Evolutionary conservation across 1,140 invertebrate species (phyloP).

Genomic region (Oscheius sp.): DNA sequence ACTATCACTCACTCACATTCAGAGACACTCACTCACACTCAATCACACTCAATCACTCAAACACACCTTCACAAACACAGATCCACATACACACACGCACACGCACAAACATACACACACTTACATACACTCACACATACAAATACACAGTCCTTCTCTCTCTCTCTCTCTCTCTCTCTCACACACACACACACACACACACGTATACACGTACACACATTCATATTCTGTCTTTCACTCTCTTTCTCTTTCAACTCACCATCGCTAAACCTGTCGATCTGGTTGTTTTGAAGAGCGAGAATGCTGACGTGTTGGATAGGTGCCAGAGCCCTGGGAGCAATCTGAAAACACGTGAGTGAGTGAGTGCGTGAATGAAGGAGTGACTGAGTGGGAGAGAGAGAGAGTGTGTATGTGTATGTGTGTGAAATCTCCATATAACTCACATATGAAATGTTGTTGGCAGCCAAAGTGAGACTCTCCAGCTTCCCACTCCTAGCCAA

Average conservation of each 20-base stretch:
- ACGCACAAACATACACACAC: too few relatives aligned
- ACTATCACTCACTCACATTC: too few relatives aligned
- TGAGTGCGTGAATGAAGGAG: background rate
- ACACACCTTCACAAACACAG: too few relatives aligned
- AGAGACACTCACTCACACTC: too few relatives aligned
- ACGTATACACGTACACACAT: too few relatives aligned
- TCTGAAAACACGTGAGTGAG: background rate
- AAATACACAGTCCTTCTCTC: too few relatives aligned
- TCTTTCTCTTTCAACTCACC: constrained; percentile 22
- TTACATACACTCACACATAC: too few relatives aligned
- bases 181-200: too few relatives aligned
- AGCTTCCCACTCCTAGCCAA: constrained; percentile 42
- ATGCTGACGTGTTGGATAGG: constrained; percentile 27
- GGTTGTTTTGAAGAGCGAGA: constrained; percentile 35
- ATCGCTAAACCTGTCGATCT: constrained; percentile 3
- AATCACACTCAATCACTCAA: too few relatives aligned
- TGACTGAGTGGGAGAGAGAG: background rate
- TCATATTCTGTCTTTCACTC: too few relatives aligned
- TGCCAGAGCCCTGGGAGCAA: background rate
- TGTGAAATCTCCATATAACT: constrained; percentile 10
- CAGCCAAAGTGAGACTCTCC: constrained; percentile 45
- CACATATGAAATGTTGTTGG: constrained; percentile 47
- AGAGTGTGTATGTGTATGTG: constrained; percentile 6
- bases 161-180: too few relatives aligned
- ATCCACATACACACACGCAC: too few relatives aligned